Evolutionary conservation across 2,888 invertebrate species (phyloP).

Genomic region (Lysandra bellargus): DNA sequence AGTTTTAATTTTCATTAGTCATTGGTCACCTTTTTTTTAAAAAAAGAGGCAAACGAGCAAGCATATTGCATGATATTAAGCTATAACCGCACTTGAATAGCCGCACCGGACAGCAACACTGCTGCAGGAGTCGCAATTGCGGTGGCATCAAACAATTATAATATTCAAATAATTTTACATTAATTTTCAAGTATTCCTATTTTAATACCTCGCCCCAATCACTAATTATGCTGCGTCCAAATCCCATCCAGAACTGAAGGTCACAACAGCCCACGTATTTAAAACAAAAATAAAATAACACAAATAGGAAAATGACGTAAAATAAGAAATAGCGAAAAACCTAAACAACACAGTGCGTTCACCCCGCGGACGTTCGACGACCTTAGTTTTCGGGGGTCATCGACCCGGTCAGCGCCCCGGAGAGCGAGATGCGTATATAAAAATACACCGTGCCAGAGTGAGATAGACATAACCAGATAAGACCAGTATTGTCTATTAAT

Average conservation of each 20-base stretch:
- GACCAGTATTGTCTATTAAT: conserved; percentile 29
- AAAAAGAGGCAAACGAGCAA: neutral
- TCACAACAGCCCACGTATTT: neutral
- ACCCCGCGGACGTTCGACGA: conserved; percentile 68
- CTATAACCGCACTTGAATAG: neutral
- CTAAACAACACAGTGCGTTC: conserved; percentile 46
- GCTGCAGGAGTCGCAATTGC: neutral
- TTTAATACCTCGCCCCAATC: neutral
- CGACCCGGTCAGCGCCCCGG: conserved; percentile 53
- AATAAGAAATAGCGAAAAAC: conserved; percentile 41
- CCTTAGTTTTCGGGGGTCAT: conserved; percentile 67
- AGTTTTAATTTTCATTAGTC: no score
- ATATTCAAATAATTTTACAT: neutral
- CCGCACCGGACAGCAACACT: neutral
- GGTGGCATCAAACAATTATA: neutral
- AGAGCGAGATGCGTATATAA: conserved; percentile 13
- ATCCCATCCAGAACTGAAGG: neutral
- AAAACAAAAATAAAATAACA: neutral
- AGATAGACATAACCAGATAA: conserved; percentile 10
- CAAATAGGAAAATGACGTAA: conserved; percentile 20
- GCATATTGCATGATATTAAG: neutral
- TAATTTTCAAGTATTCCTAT: neutral
- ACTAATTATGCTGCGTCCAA: neutral
- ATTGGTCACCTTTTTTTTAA: neutral
- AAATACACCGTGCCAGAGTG: neutral